These are phyloP conservation scores for Rhabdomys dilectus DNA, from an alignment of 2,113 vertebrate species.

Conservation along the genomic window DNA sequence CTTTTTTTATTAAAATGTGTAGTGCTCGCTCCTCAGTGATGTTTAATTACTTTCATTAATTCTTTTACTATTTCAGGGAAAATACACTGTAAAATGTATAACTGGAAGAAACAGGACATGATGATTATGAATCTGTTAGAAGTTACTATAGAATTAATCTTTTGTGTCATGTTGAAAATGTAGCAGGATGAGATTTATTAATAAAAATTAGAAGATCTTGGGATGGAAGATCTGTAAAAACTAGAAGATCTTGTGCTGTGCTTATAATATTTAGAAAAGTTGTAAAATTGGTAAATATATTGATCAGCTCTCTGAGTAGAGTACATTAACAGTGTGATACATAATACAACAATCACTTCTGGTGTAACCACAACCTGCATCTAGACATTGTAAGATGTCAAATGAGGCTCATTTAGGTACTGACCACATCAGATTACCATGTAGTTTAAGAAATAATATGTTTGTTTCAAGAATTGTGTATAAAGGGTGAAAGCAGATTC, in stretches of 20 bases:
- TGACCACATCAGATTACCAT: neutral
- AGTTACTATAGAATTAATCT: neutral
- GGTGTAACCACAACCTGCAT: neutral
- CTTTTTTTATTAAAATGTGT: neutral
- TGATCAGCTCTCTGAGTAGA: neutral
- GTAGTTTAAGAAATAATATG: neutral
- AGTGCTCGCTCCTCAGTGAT: neutral
- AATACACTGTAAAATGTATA: too few relatives aligned
- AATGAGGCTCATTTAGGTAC: neutral
- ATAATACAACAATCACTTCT: neutral
- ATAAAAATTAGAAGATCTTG: neutral
- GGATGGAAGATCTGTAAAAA: neutral
- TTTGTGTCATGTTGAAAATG: neutral
- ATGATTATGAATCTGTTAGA: neutral
- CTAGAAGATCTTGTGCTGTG: neutral
- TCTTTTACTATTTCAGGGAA: accelerated
- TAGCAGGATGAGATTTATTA: neutral
- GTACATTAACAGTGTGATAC: neutral
- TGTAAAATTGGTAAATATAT: neutral
- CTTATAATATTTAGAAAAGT: neutral
- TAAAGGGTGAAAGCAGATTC: neutral
- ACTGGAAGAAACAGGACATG: accelerated
- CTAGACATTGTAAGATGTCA: neutral
- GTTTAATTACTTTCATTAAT: neutral
- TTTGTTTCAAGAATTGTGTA: neutral